Evolutionary conservation across 2,888 invertebrate genomes (phyloP), one percentile per base, ranked within the genome.

Genomic region (Branchellion lobata): DNA sequence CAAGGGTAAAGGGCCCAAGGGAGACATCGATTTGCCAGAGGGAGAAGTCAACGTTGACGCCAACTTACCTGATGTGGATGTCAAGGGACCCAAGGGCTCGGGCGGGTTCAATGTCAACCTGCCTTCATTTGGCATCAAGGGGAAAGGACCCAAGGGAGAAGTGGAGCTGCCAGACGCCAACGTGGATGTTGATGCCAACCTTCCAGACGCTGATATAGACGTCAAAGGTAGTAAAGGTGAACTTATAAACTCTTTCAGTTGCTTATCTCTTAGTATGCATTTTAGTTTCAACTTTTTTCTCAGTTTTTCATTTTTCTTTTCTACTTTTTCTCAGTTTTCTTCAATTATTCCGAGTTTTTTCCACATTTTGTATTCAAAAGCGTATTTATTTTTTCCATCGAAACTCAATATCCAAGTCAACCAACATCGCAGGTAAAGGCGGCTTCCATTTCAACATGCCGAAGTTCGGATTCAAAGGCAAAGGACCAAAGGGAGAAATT

Each of bases 401-500:
- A n/a, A n/a, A n/a, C n/a, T n/a, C n/a, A n/a, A n/a, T n/a, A n/a
- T n/a, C n/a, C n/a, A n/a, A n/a, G n/a, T n/a, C n/a, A n/a, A n/a
- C n/a, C n/a, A n/a, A n/a, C n/a, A n/a, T 14, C 14, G 61, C 61
- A 57, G 61, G 79, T 29, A 75, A 75, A 75, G 79, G 79, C 0
- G 79, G 79, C 57, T 1, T 79, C 29, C 53, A 79, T 29, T 24
- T 79, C 74, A 53, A 34, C 36, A 68, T 79, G 61, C 79, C 79
- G 24, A 73, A 73, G 24, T 61, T 79, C 61, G 79, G 79, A 31
- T 0, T 79, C 21, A 74, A 79, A 74, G 79, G 79, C 27, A 79
- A 79, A 31, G 79, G 29, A n/a, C 73, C 79, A 14, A 79, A 79
- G 29, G 78, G 78, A 34, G 78, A 78, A 1, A 8, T 78, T 68